phyloP scores from a whole-genome alignment of 1,140 invertebrate genomes.

The Drosophila kohkoa region DNA sequence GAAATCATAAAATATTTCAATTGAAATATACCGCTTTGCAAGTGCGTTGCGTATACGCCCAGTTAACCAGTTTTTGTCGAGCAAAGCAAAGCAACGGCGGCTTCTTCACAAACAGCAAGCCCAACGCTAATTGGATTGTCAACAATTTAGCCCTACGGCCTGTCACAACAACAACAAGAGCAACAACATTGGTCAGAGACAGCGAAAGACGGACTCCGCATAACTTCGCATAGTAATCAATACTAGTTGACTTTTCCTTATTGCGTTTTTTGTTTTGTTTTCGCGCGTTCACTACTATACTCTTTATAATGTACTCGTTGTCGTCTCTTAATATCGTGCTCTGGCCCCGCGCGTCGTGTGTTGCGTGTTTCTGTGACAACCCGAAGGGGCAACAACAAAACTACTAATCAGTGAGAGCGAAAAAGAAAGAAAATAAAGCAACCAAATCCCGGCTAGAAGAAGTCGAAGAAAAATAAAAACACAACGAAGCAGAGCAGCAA shows the following conservation, averaged over 20 bases:
- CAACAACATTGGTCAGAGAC: conserved; percentile 5
- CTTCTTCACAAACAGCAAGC: conserved; percentile 23
- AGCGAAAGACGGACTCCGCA: conserved; percentile 56
- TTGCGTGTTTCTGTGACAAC: conserved; percentile 73
- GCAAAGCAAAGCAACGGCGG: conserved; percentile 20
- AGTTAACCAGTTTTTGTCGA: conserved; percentile 19
- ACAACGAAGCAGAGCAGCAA: conserved; percentile 32
- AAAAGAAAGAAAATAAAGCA: conserved; percentile 22
- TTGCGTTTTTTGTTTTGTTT: conserved; percentile 56
- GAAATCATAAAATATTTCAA: neutral
- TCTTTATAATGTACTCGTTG: conserved; percentile 47
- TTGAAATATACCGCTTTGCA: neutral
- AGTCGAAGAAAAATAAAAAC: conserved; percentile 20
- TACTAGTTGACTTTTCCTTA: conserved; percentile 54
- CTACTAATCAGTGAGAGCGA: conserved; percentile 5
- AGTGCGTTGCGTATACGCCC: conserved; percentile 26
- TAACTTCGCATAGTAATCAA: conserved; percentile 78
- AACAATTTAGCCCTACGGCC: conserved; percentile 48
- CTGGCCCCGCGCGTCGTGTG: neutral
- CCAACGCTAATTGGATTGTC: conserved; percentile 75
- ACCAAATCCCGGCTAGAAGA: neutral
- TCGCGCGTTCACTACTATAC: conserved; percentile 59
- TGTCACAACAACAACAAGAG: conserved; percentile 56
- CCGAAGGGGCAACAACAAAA: conserved; percentile 52
- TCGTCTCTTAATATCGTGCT: conserved; percentile 21